These are phyloP conservation scores for Agapornis canus DNA, from an alignment of 2,797 vertebrate genomes.

Conservation along the genomic window DNA sequence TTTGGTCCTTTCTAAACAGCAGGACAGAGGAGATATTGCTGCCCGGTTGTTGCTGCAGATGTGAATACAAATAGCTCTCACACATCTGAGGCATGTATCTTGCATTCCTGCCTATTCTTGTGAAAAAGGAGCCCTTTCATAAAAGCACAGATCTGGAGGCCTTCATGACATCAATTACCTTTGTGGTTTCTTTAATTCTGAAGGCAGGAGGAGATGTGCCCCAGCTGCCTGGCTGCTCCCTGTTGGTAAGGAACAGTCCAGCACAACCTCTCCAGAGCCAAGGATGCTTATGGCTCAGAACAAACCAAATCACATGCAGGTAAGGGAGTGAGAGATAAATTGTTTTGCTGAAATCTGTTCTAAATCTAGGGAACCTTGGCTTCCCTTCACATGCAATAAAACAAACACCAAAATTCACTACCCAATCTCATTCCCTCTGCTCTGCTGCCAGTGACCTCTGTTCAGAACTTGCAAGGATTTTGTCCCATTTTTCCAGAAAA, in stretches of 20 bases:
- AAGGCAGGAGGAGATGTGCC: background rate
- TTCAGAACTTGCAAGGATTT: background rate
- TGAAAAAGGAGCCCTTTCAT: background rate
- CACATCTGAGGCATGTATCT: background rate
- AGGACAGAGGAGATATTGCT: background rate
- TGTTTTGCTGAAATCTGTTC: background rate
- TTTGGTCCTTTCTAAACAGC: background rate
- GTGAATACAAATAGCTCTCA: background rate
- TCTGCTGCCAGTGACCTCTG: background rate
- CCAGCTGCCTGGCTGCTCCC: background rate
- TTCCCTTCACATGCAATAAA: background rate
- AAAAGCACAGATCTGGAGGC: background rate
- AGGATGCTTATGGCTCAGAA: background rate
- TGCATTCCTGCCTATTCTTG: background rate
- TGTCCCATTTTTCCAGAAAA: background rate
- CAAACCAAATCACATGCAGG: accelerated
- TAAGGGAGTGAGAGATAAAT: background rate
- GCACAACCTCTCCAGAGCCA: background rate
- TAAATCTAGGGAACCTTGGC: background rate
- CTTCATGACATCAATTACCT: background rate
- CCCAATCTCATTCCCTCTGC: background rate
- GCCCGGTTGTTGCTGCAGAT: background rate
- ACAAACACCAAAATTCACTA: background rate
- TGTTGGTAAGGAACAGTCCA: accelerated
- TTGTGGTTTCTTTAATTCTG: background rate